Percentiles rank a stretch among this genome's conserved stretches.
Conservation (phyloP, 2,797 vertebrate genomes). For the Brotula barbata region DNA sequence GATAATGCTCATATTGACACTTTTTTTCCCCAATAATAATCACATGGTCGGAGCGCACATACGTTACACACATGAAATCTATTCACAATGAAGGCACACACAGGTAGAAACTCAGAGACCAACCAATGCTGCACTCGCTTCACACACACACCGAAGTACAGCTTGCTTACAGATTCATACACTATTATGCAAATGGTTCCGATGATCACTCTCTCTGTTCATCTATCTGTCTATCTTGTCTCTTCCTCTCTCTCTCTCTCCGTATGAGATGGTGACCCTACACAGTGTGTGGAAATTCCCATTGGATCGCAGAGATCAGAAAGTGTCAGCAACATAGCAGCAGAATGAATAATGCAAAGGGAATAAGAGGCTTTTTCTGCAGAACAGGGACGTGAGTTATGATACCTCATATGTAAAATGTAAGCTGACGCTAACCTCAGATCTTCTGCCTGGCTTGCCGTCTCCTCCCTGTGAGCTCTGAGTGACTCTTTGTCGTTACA, state of each 20-base stretch:
- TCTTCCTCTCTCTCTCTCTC: neutral
- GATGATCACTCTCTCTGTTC: too few relatives aligned
- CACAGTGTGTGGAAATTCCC: conserved; percentile 53
- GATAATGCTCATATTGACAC: too few relatives aligned
- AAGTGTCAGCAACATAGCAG: conserved; percentile 62
- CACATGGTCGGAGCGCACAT: neutral
- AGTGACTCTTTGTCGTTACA: conserved; percentile 8
- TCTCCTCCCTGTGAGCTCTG: conserved; percentile 10
- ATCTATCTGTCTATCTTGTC: conserved; percentile 3
- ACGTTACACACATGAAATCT: neutral
- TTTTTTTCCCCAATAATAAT: too few relatives aligned
- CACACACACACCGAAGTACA: neutral
- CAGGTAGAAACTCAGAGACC: too few relatives aligned
- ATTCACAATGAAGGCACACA: neutral
- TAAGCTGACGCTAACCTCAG: conserved; percentile 40
- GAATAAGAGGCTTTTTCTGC: conserved; percentile 64
- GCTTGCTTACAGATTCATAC: neutral
- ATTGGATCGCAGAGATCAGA: conserved; percentile 42
- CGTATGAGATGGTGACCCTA: conserved; percentile 29
- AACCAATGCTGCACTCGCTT: too few relatives aligned
- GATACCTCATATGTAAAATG: conserved; percentile 48
- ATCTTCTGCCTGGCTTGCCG: conserved; percentile 28
- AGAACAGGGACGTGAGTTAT: conserved; percentile 42
- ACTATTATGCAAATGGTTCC: neutral
- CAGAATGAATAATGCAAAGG: conserved; percentile 69